Percentiles rank a stretch among this genome's conserved stretches.
Evolutionary conservation across 2,888 invertebrate genomes (phyloP).

Genomic region (Ochlodes sylvanus): DNA sequence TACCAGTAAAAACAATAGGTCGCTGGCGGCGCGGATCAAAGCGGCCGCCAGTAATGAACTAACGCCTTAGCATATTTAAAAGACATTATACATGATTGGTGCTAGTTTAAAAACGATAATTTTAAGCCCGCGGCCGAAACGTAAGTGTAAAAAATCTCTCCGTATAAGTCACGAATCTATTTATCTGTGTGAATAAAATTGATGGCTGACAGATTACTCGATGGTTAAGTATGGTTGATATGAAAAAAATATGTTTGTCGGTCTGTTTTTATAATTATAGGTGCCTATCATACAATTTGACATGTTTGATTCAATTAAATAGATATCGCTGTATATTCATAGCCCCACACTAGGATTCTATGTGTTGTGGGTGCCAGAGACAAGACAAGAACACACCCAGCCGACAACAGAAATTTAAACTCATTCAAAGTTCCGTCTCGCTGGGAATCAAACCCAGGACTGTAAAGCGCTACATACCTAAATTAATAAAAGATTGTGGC

Average conservation of each 20-base stretch:
- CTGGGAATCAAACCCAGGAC: too few relatives aligned
- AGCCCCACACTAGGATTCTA: too few relatives aligned
- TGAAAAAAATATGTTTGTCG: background rate
- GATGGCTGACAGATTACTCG: constrained; percentile 30
- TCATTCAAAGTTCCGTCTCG: too few relatives aligned
- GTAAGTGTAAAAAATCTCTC: constrained; percentile 23
- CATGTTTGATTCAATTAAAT: too few relatives aligned
- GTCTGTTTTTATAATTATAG: background rate
- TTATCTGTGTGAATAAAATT: constrained; percentile 40
- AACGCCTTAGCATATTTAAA: constrained; percentile 63
- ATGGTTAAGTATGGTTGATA: constrained; percentile 34
- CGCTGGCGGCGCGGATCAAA: constrained; percentile 51
- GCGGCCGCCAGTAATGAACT: constrained; percentile 55
- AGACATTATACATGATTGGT: constrained; percentile 63
- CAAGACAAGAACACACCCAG: too few relatives aligned
- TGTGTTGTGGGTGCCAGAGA: too few relatives aligned
- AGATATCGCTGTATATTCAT: too few relatives aligned
- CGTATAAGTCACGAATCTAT: constrained; percentile 37
- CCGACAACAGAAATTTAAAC: too few relatives aligned
- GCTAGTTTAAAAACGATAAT: constrained; percentile 69
- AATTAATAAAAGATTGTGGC: too few relatives aligned
- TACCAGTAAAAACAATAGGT: constrained; percentile 34
- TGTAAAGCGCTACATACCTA: too few relatives aligned
- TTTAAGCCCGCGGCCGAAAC: constrained; percentile 50
- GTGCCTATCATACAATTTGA: too few relatives aligned